Percentiles rank a stretch among this genome's conserved stretches.
Conservation (phyloP, 2,797 vertebrate genomes). For the Gymnocypris eckloni region DNA sequence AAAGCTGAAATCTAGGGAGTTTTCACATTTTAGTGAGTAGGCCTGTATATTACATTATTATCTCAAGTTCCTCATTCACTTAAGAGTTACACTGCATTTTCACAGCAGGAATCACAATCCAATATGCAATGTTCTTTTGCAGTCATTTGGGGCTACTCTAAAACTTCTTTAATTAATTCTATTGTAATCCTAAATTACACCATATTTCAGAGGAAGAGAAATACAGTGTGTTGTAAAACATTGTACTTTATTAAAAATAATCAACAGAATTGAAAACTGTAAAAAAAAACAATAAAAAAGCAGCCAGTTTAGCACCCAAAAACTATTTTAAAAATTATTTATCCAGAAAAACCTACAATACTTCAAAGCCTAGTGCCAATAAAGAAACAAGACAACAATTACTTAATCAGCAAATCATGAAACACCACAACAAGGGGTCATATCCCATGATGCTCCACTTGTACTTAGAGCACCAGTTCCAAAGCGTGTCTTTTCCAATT, state of each 20-base stretch:
- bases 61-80: constrained; percentile 6
- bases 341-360: not conserved
- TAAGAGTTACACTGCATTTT: not conserved
- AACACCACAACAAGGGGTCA: not conserved
- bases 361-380: not conserved
- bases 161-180: constrained; percentile 55
- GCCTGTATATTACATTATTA: not conserved
- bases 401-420: not conserved
- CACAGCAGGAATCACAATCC: constrained; percentile 23
- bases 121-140: constrained; percentile 24
- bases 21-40: not conserved
- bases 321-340: not conserved
- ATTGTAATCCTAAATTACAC: constrained; percentile 57
- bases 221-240: constrained; percentile 24
- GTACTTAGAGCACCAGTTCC: constrained; percentile 25
- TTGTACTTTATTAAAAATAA: constrained; percentile 3
- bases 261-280: constrained; percentile 47
- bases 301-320: not conserved
- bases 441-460: constrained; percentile 30
- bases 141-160: constrained; percentile 37
- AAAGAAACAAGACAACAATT: not conserved
- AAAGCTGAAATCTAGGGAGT: not conserved
- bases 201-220: constrained; percentile 6
- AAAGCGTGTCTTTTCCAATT: constrained; percentile 39
- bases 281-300: not conserved